Evolutionary conservation across 2,797 vertebrate species (phyloP).

Genomic region (Morus bassanus): DNA sequence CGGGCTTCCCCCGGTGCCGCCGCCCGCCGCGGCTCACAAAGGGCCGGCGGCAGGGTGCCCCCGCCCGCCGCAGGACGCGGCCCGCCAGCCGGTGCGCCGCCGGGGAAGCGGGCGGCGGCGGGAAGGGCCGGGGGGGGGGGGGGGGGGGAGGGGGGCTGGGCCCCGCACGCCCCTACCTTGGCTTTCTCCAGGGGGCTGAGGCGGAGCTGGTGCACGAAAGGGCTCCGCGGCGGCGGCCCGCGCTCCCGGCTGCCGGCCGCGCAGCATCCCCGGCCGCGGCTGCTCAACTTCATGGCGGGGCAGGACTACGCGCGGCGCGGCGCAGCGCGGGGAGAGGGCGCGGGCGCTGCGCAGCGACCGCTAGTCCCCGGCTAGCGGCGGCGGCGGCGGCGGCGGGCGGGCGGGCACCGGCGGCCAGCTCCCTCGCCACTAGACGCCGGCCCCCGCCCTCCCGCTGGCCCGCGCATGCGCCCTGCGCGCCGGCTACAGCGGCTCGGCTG

Average conservation of each 20-base stretch:
- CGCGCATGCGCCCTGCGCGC: conserved; percentile 19
- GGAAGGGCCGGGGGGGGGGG: too few species aligned
- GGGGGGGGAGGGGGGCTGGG: neutral
- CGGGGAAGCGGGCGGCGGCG: neutral
- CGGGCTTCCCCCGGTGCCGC: neutral
- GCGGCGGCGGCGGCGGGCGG: too few species aligned
- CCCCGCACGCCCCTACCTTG: conserved; percentile 79
- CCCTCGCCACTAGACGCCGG: neutral
- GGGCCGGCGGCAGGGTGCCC: neutral
- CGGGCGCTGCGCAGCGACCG: neutral
- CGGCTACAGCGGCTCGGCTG: neutral
- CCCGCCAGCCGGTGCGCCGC: neutral
- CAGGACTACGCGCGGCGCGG: neutral
- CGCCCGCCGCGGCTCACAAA: neutral
- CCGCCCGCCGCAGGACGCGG: neutral
- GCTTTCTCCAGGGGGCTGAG: conserved; percentile 86
- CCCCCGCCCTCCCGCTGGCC: conserved; percentile 9
- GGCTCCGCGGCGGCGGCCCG: conserved; percentile 87
- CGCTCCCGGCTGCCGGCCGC: conserved; percentile 77
- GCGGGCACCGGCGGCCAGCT: neutral
- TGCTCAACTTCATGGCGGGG: conserved; percentile 82
- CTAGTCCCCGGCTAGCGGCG: neutral
- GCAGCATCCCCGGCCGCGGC: conserved; percentile 68
- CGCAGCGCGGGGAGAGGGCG: neutral
- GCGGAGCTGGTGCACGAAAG: conserved; percentile 92